Evolutionary conservation across 2,113 vertebrate genomes (phyloP).

Genomic region (Lipotes vexillifer): DNA sequence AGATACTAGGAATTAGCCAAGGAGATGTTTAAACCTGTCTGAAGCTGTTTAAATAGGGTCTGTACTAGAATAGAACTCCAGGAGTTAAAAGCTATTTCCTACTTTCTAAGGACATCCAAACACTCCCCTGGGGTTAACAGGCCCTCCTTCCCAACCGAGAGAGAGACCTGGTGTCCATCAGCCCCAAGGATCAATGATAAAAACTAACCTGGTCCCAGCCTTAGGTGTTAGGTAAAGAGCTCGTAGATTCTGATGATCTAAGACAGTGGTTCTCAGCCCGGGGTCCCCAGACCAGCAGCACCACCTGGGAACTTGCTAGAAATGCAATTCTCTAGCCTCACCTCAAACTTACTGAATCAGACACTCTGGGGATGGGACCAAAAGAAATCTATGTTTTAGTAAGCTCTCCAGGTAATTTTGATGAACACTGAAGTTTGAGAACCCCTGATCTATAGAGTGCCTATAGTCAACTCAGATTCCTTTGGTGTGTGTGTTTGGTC

Average conservation of each 20-base stretch:
- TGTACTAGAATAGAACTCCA: slow-evolving; percentile 22
- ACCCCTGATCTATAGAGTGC: neutral
- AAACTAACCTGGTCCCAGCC: neutral
- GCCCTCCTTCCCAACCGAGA: neutral
- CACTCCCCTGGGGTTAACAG: neutral
- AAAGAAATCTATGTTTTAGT: neutral
- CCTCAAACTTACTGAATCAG: neutral
- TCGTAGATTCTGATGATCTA: neutral
- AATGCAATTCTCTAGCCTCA: neutral
- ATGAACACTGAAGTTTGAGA: slow-evolving; percentile 5
- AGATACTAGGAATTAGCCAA: slow-evolving; percentile 65
- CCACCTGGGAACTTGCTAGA: neutral
- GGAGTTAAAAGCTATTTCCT: neutral
- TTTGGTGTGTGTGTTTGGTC: neutral
- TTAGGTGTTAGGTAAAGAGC: neutral
- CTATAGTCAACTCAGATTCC: neutral
- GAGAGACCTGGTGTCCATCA: neutral
- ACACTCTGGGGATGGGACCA: neutral
- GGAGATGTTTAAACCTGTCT: slow-evolving; percentile 71
- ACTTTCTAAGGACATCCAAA: neutral
- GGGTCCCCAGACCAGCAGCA: neutral
- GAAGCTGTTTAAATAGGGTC: slow-evolving; percentile 65
- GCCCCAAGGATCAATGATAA: neutral
- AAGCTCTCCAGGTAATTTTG: neutral
- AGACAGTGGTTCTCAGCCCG: neutral